phyloP scores from a whole-genome alignment of 1,140 invertebrate species.

The Drosophila bocqueti region DNA sequence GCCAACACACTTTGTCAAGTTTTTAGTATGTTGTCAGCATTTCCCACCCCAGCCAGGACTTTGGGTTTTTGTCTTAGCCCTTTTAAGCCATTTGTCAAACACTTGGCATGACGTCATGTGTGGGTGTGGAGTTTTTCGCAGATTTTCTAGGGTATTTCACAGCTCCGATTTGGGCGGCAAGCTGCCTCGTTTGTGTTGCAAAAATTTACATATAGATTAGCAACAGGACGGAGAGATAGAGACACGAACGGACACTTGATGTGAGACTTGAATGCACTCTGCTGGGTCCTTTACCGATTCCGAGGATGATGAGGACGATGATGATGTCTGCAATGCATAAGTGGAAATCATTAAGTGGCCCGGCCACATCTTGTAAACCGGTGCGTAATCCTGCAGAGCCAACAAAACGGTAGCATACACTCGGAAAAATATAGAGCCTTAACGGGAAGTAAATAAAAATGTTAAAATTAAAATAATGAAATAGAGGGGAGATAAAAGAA shows the following conservation, averaged over 20 bases:
- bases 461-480: background rate
- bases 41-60: constrained; percentile 2
- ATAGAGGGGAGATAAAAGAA: too few species aligned
- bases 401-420: constrained; percentile 8
- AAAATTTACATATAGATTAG: constrained; percentile 82
- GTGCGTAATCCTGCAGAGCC: constrained; percentile 68
- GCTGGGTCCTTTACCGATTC: constrained; percentile 23
- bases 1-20: constrained; percentile 79
- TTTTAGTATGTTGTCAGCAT: constrained; percentile 80
- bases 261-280: constrained; percentile 47
- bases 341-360: constrained; percentile 77
- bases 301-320: constrained; percentile 18
- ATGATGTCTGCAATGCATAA: constrained; percentile 71
- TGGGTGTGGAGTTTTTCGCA: constrained; percentile 12
- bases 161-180: constrained; percentile 26
- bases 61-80: constrained; percentile 59
- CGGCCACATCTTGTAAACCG: constrained; percentile 76
- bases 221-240: constrained; percentile 45
- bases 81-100: constrained; percentile 79
- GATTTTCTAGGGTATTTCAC: constrained; percentile 37
- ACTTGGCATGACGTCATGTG: constrained; percentile 74
- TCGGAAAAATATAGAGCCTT: background rate
- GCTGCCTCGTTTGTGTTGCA: constrained; percentile 31
- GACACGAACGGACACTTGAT: constrained; percentile 49
- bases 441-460: background rate